A percentile compares a stretch with the other conserved stretches of the same genome.
Conservation (phyloP, 2,888 invertebrate species). For the Andrena marginata region DNA sequence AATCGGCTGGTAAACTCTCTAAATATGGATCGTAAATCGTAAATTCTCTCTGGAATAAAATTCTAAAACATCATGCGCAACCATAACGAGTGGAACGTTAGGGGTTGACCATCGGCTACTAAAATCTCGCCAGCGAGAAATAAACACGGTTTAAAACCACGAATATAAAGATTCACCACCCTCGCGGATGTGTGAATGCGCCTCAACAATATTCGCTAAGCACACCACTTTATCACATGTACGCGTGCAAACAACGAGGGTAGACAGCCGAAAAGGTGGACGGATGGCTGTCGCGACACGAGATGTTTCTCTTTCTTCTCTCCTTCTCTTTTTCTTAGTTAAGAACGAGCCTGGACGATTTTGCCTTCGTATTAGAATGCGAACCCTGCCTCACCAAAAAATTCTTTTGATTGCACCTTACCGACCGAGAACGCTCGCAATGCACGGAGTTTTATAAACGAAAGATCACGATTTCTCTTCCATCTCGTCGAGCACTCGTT, state of each 20-base stretch:
- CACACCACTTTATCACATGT: constrained; percentile 7
- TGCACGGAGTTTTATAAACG: constrained; percentile 17
- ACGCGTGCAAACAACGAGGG: constrained; percentile 37
- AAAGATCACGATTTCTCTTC: constrained; percentile 24
- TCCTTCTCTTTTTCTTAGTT: constrained; percentile 28
- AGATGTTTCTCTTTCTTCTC: constrained; percentile 32
- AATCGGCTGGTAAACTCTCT: constrained; percentile 26
- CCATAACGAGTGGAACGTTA: constrained; percentile 45
- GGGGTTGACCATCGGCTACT: constrained; percentile 37
- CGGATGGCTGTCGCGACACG: constrained; percentile 78
- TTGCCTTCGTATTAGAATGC: constrained; percentile 54
- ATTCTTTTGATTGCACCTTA: constrained; percentile 47
- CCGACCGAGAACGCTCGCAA: constrained; percentile 40
- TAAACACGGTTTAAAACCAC: constrained; percentile 53
- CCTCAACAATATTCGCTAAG: constrained; percentile 10
- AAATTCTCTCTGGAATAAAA: constrained; percentile 46
- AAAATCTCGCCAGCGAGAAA: constrained; percentile 81
- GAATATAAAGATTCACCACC: constrained; percentile 43
- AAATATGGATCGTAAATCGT: constrained; percentile 34
- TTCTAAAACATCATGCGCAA: constrained; percentile 41
- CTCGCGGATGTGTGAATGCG: constrained; percentile 22
- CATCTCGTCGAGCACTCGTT: background rate
- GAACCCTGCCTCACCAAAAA: constrained; percentile 68
- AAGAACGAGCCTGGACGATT: constrained; percentile 70
- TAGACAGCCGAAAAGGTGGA: constrained; percentile 80